phyloP scores from a whole-genome alignment of 1,140 invertebrate genomes.

The Leptinotarsa defecta region DNA sequence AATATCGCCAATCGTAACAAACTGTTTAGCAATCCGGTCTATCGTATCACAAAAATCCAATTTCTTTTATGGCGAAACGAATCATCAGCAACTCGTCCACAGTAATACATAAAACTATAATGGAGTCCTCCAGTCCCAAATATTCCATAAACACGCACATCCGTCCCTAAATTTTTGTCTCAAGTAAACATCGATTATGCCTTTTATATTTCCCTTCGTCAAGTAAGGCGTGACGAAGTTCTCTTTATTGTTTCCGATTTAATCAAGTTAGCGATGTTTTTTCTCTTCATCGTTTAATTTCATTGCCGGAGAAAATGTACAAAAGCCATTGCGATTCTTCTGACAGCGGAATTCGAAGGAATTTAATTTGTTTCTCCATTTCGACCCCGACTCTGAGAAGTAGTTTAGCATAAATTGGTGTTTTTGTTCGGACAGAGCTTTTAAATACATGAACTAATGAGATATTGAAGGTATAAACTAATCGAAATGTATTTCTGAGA shows the following conservation, averaged over 20 bases:
- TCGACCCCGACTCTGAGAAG: slow-evolving; percentile 2
- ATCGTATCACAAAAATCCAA: slow-evolving; percentile 11
- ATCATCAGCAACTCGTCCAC: slow-evolving; percentile 10
- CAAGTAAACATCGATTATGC: slow-evolving; percentile 38
- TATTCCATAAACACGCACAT: slow-evolving; percentile 37
- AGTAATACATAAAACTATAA: slow-evolving; percentile 28
- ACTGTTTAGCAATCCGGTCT: background rate
- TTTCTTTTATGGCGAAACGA: slow-evolving; percentile 23
- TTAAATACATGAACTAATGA: slow-evolving; percentile 4
- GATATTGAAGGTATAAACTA: background rate
- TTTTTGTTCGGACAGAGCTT: slow-evolving; percentile 10
- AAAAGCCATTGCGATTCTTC: slow-evolving; percentile 34
- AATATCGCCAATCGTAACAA: no score
- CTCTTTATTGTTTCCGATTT: slow-evolving; percentile 43
- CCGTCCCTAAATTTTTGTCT: slow-evolving; percentile 21
- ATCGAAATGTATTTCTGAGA: no score
- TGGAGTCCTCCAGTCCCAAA: slow-evolving; percentile 34
- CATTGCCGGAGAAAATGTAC: slow-evolving; percentile 38
- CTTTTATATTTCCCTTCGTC: slow-evolving; percentile 29
- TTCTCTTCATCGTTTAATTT: slow-evolving; percentile 42
- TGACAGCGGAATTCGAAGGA: slow-evolving; percentile 23
- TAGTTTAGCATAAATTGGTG: slow-evolving; percentile 24
- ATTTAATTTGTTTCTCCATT: slow-evolving; percentile 26
- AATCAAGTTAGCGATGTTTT: slow-evolving; percentile 43
- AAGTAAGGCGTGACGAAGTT: slow-evolving; percentile 40